Evolutionary conservation across 2,113 vertebrate genomes (phyloP).

Genomic region (Prochilodus magdalenae): DNA sequence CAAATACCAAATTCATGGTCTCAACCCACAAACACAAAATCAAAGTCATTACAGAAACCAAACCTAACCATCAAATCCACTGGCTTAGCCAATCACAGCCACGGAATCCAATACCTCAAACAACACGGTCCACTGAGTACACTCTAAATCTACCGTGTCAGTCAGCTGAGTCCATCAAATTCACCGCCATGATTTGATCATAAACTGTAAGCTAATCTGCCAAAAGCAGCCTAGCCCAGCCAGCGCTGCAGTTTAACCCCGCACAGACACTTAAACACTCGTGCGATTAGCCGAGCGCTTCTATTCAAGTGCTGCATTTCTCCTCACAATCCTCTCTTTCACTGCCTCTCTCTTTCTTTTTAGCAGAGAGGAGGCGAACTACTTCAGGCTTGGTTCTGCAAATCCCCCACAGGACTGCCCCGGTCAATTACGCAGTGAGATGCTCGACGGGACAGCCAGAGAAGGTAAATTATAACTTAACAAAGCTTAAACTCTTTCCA

Average conservation of each 20-base stretch:
- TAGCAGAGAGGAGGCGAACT: constrained; percentile 39
- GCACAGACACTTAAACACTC: constrained; percentile 11
- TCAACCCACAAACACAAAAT: too few relatives aligned
- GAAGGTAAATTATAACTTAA: constrained; percentile 65
- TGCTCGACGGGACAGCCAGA: constrained; percentile 48
- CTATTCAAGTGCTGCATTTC: constrained; percentile 61
- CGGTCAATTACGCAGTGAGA: constrained; percentile 64
- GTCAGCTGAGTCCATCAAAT: not conserved
- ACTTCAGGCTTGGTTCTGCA: constrained; percentile 56
- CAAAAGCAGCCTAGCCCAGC: not conserved
- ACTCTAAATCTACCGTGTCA: not conserved
- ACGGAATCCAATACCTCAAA: not conserved
- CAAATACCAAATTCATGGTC: too few relatives aligned
- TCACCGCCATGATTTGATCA: constrained; percentile 5
- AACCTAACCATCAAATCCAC: not conserved
- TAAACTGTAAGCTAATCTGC: constrained; percentile 2
- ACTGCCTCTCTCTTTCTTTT: constrained; percentile 48
- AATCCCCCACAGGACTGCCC: constrained; percentile 55
- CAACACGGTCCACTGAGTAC: too few relatives aligned
- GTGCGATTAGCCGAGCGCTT: not conserved
- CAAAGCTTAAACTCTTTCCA: constrained; percentile 73
- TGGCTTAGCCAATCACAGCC: not conserved
- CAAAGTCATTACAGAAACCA: not conserved
- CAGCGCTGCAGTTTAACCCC: constrained; percentile 2
- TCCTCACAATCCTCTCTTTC: constrained; percentile 52